These are phyloP conservation scores for Spea multiplicata DNA, from an alignment of 2,113 vertebrate species.

Conservation along the genomic window DNA sequence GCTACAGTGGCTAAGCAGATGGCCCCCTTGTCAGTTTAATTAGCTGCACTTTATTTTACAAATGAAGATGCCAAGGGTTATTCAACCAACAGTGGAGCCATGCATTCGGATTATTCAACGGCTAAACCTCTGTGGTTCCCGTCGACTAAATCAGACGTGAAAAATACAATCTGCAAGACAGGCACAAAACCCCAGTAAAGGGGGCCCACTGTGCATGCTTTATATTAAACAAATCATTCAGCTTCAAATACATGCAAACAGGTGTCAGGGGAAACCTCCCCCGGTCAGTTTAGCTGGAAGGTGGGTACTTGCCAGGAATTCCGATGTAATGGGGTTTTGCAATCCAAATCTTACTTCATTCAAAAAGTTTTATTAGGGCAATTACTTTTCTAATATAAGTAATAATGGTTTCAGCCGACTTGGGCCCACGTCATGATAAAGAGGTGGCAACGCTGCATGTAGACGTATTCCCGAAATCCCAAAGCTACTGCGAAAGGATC, in stretches of 20 bases:
- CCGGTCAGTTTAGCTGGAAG: constrained; percentile 6
- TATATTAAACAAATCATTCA: constrained; percentile 12
- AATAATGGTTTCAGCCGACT: constrained; percentile 38
- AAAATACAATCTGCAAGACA: too few species aligned
- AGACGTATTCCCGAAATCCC: constrained; percentile 22
- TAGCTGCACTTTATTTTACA: constrained; percentile 7
- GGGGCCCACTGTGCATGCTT: background rate
- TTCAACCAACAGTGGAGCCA: background rate
- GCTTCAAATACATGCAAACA: background rate
- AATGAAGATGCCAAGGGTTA: constrained; percentile 28
- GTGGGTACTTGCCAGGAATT: constrained; percentile 24
- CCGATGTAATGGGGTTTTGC: constrained; percentile 20
- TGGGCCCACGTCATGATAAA: constrained; percentile 26
- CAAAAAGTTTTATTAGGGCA: constrained; percentile 37
- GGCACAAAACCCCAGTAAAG: too few species aligned
- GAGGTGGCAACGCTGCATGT: constrained; percentile 30
- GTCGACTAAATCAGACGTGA: too few species aligned
- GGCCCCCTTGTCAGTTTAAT: constrained; percentile 21
- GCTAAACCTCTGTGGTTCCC: background rate
- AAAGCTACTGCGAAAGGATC: constrained; percentile 23
- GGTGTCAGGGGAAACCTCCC: constrained; percentile 11
- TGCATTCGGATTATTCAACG: background rate
- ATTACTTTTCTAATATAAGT: constrained; percentile 40
- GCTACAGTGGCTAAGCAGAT: constrained; percentile 23
- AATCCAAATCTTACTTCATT: constrained; percentile 26